These are phyloP conservation scores for Tadarida brasiliensis DNA, from an alignment of 2,797 vertebrate genomes.

Conservation along the genomic window DNA sequence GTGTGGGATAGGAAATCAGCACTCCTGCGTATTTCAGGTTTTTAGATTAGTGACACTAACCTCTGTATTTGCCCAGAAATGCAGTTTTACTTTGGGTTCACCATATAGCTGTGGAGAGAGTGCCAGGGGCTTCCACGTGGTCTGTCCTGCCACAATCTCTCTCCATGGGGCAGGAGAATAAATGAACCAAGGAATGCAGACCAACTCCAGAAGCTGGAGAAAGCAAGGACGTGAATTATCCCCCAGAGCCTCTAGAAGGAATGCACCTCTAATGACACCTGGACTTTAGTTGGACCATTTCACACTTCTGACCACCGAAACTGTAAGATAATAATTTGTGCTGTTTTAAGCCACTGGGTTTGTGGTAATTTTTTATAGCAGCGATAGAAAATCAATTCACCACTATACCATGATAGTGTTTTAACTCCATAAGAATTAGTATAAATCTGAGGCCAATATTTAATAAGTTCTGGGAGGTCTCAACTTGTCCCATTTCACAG, in stretches of 20 bases:
- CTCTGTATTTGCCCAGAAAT: neutral
- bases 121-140: neutral
- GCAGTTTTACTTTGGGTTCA: neutral
- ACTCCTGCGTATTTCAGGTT: neutral
- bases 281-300: neutral
- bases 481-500: neutral
- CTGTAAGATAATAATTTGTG: neutral
- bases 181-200: neutral
- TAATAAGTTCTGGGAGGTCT: neutral
- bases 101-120: neutral
- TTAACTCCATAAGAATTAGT: neutral
- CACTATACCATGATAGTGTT: neutral
- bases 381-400: neutral
- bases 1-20: neutral
- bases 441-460: neutral
- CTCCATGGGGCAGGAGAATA: neutral
- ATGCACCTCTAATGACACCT: neutral
- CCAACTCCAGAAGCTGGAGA: neutral
- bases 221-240: neutral
- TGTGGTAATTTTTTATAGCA: neutral
- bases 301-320: neutral
- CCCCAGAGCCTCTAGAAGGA: neutral
- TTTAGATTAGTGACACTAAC: neutral
- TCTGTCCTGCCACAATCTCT: neutral
- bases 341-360: neutral